Percentiles rank a stretch among this genome's conserved stretches.
Conservation (phyloP, 1,140 invertebrate species). For the Neotoxoptera formosana region DNA sequence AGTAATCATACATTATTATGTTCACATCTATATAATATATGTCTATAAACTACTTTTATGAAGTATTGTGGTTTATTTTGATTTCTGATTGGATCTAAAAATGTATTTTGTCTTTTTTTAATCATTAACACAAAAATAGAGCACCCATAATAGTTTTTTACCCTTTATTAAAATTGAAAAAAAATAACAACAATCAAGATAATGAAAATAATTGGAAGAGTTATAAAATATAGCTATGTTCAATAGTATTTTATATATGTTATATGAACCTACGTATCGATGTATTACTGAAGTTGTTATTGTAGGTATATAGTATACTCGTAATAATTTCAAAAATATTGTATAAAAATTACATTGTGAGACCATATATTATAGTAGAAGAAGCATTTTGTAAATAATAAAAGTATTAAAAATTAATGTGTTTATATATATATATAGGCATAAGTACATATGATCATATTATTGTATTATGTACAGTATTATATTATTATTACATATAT, state of each 20-base stretch:
- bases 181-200: no score
- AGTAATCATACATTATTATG: no score
- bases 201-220: not conserved
- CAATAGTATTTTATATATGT: not conserved
- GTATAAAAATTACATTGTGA: slow-evolving; percentile 1
- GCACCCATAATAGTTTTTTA: no score
- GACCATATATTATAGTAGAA: not conserved
- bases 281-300: not conserved
- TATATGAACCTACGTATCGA: not conserved
- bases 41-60: not conserved
- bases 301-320: no score
- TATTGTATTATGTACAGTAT: not conserved
- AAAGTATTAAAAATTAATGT: not conserved
- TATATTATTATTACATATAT: not conserved
- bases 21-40: no score
- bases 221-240: not conserved
- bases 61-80: not conserved
- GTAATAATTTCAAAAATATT: not conserved
- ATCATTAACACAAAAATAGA: no score
- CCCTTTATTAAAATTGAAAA: no score
- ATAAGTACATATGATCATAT: not conserved
- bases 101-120: no score
- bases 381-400: slow-evolving; percentile 3
- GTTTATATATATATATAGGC: not conserved
- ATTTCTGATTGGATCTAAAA: not conserved